Conservation (phyloP, 2,113 vertebrate genomes). For the Periophthalmodon schlosseri region DNA sequence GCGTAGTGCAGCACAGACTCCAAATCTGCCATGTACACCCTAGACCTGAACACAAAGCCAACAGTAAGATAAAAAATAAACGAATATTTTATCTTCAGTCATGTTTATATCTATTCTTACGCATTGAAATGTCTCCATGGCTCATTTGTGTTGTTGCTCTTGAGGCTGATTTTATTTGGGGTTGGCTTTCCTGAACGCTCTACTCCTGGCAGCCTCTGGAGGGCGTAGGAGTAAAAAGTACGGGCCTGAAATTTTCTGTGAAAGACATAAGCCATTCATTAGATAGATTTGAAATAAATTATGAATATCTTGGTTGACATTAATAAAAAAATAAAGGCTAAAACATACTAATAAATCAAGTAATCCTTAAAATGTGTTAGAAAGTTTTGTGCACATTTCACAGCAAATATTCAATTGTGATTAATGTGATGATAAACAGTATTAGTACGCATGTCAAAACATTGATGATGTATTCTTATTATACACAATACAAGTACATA, state of each 20-base stretch:
- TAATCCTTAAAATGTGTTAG: too few relatives aligned
- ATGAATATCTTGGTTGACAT: not conserved
- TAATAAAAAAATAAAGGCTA: not conserved
- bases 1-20: slow-evolving; percentile 89
- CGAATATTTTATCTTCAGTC: not conserved
- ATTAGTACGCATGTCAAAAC: too few relatives aligned
- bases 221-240: slow-evolving; percentile 81
- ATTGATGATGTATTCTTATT: too few relatives aligned
- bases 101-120: slow-evolving; percentile 60
- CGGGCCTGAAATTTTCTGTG: slow-evolving; percentile 81
- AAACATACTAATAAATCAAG: too few relatives aligned
- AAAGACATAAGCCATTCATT: slow-evolving; percentile 16
- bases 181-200: slow-evolving; percentile 67
- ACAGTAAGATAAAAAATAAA: not conserved
- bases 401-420: too few relatives aligned
- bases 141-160: not conserved
- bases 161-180: fast-evolving
- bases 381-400: too few relatives aligned
- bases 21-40: slow-evolving; percentile 91
- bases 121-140: slow-evolving; percentile 77
- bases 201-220: slow-evolving; percentile 80
- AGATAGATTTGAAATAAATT: not conserved
- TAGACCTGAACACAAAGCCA: slow-evolving; percentile 69
- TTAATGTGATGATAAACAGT: too few relatives aligned
- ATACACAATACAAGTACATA: not conserved